These are phyloP conservation scores for Lota lota DNA, from an alignment of 2,113 vertebrate species.

Conservation along the genomic window DNA sequence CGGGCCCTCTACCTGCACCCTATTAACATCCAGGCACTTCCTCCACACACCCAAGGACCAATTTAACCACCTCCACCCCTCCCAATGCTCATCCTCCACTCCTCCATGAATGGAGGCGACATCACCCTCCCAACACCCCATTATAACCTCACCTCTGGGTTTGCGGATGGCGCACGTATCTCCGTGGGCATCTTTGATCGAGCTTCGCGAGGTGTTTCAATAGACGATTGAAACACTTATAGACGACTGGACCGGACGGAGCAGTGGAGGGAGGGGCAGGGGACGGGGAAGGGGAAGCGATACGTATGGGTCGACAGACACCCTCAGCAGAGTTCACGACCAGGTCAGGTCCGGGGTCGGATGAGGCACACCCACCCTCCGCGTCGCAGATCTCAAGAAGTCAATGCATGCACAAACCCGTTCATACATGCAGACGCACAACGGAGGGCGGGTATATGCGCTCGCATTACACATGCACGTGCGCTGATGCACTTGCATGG, in stretches of 20 bases:
- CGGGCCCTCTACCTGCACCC: neutral
- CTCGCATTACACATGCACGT: neutral
- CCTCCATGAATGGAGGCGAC: neutral
- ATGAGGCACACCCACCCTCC: neutral
- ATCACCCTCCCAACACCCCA: constrained; percentile 5
- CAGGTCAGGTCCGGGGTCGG: constrained; percentile 71
- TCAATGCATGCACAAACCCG: constrained; percentile 17
- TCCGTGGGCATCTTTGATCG: constrained; percentile 79
- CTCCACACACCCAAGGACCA: neutral
- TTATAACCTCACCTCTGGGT: constrained; percentile 59
- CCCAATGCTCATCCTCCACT: constrained; percentile 1
- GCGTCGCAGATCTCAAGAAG: neutral
- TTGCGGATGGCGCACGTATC: constrained; percentile 75
- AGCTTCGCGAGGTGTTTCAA: constrained; percentile 86
- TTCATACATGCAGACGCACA: constrained; percentile 10
- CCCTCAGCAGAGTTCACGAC: constrained; percentile 71
- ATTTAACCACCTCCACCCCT: constrained; percentile 16
- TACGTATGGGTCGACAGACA: constrained; percentile 76
- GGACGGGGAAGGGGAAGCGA: constrained; percentile 67
- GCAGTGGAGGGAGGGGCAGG: constrained; percentile 77
- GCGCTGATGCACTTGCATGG: no score
- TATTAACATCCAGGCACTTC: neutral
- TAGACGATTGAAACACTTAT: no score
- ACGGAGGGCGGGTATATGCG: constrained; percentile 5
- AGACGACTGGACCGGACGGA: no score